Conservation (phyloP, 2,113 vertebrate genomes). For the Copsychus sechellarum region DNA sequence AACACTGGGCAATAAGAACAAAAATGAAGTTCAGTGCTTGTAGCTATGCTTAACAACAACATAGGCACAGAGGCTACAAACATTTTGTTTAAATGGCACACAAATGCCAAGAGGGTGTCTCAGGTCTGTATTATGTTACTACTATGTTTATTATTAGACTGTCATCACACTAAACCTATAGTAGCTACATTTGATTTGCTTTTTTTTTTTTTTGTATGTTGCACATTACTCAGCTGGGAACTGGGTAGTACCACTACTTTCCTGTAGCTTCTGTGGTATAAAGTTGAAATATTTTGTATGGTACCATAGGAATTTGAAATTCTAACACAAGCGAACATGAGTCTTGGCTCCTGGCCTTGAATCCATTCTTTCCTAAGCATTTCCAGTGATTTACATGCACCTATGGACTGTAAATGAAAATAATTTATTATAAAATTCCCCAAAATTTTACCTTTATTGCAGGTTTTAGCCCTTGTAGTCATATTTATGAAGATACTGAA, state of each 20-base stretch:
- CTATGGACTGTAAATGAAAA: background rate
- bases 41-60: background rate
- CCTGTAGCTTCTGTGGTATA: background rate
- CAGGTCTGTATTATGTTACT: accelerated
- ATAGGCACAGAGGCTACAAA: background rate
- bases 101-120: background rate
- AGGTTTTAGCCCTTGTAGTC: background rate
- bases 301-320: background rate
- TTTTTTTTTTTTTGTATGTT: background rate
- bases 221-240: background rate
- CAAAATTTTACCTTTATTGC: background rate
- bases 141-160: background rate
- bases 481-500: background rate
- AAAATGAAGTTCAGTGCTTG: background rate
- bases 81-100: background rate
- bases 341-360: background rate
- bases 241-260: background rate
- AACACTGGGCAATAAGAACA: background rate
- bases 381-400: background rate
- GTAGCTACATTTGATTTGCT: background rate
- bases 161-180: background rate
- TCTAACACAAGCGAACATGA: background rate
- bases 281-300: background rate
- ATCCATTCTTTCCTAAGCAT: background rate
- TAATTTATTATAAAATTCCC: background rate